These are phyloP conservation scores for Rhyacophila evoluta DNA, from an alignment of 2,888 invertebrate species.

Conservation along the genomic window DNA sequence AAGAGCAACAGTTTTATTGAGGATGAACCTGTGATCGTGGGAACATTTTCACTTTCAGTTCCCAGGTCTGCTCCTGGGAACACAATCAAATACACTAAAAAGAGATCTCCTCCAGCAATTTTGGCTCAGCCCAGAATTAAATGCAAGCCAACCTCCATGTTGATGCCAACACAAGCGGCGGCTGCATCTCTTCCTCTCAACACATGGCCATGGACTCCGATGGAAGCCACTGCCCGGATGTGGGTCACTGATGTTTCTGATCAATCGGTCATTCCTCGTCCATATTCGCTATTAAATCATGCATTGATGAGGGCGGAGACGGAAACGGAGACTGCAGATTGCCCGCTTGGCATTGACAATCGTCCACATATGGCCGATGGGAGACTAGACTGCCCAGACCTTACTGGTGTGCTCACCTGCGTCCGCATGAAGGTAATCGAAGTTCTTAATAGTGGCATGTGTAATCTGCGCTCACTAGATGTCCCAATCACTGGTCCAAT, in stretches of 20 bases:
- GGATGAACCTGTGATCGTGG: constrained; percentile 22
- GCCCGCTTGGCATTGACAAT: background rate
- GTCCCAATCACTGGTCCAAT: background rate
- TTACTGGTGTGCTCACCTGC: background rate
- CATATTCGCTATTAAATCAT: background rate
- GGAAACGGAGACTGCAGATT: background rate
- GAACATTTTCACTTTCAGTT: background rate
- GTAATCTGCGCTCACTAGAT: background rate
- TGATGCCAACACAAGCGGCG: background rate
- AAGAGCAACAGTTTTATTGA: background rate
- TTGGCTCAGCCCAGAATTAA: constrained; percentile 31
- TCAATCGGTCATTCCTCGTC: background rate
- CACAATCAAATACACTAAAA: background rate
- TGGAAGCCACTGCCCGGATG: no score
- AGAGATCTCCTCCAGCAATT: background rate
- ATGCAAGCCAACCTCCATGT: constrained; percentile 39
- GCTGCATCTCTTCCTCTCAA: background rate
- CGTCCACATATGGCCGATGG: background rate
- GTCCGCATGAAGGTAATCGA: background rate
- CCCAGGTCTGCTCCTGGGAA: background rate
- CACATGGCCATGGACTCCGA: background rate
- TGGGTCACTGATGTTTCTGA: background rate
- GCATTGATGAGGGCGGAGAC: background rate
- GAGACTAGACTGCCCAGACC: background rate
- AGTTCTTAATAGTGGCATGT: background rate